These are phyloP conservation scores for Anastatus disparis DNA, from an alignment of 1,140 invertebrate species.

Conservation along the genomic window DNA sequence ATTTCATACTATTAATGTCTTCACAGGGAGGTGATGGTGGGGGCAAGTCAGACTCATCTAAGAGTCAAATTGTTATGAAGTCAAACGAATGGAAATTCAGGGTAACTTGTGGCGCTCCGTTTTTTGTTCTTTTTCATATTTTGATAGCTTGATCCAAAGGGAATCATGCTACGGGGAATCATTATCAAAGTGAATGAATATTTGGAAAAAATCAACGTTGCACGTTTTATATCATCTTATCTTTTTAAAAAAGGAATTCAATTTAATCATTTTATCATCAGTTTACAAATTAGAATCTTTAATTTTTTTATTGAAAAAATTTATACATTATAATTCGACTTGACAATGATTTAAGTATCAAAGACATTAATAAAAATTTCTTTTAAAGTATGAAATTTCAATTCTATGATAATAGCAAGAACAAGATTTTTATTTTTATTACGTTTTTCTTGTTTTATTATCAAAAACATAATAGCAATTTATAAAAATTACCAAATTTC, in stretches of 20 bases:
- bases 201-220: conserved; percentile 3
- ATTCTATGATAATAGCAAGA: too few relatives aligned
- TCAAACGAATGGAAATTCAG: conserved; percentile 84
- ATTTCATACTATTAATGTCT: conserved; percentile 57
- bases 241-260: neutral
- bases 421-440: too few relatives aligned
- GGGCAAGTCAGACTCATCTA: conserved; percentile 66
- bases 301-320: too few relatives aligned
- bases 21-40: conserved; percentile 70
- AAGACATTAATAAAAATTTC: too few relatives aligned
- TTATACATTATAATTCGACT: too few relatives aligned
- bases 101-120: conserved; percentile 70
- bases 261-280: neutral
- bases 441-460: too few relatives aligned
- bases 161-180: conserved; percentile 19
- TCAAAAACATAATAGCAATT: too few relatives aligned
- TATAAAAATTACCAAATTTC: too few relatives aligned
- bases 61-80: conserved; percentile 70
- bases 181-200: neutral
- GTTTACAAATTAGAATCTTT: too few relatives aligned
- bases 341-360: too few relatives aligned
- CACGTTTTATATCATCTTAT: conserved; percentile 8
- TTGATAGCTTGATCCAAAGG: conserved; percentile 46
- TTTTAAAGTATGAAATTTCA: too few relatives aligned
- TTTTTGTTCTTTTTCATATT: conserved; percentile 51